Evolutionary conservation across 2,888 invertebrate species (phyloP).

Genomic region (Eristalis tenax): DNA sequence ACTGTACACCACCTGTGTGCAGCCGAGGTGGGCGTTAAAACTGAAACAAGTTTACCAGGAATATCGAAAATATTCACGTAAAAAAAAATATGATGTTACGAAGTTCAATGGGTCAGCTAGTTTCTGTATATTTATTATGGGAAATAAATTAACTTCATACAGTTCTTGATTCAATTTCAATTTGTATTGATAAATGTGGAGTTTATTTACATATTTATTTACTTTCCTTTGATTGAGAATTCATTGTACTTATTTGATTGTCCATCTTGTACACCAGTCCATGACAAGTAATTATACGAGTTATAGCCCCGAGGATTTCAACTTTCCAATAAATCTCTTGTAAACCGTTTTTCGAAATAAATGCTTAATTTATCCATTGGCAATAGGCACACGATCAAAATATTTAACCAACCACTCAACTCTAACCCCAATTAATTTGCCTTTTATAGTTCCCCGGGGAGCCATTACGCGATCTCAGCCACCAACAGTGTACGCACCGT

Average conservation of each 20-base stretch:
- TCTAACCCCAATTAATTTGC: slow-evolving; percentile 81
- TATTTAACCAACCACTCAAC: slow-evolving; percentile 74
- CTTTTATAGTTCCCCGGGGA: slow-evolving; percentile 81
- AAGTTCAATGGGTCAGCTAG: no score
- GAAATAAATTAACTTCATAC: no score
- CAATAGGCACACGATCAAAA: slow-evolving; percentile 59
- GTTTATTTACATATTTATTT: not conserved
- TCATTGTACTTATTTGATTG: not conserved
- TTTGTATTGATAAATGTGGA: no score
- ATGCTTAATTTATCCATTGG: slow-evolving; percentile 33
- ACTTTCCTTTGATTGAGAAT: not conserved
- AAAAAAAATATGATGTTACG: no score
- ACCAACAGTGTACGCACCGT: slow-evolving; percentile 31
- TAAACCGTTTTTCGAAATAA: slow-evolving; percentile 42
- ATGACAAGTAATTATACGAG: slow-evolving; percentile 19
- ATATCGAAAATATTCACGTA: no score
- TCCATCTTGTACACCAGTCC: not conserved
- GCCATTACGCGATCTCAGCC: slow-evolving; percentile 76
- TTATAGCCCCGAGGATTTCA: slow-evolving; percentile 8
- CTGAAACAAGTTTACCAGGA: no score
- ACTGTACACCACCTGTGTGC: no score
- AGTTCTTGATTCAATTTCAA: no score
- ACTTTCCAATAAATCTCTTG: slow-evolving; percentile 42
- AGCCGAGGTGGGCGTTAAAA: no score
- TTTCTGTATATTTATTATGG: no score